phyloP scores from a whole-genome alignment of 2,797 vertebrate genomes.

The Prunella strophiata region DNA sequence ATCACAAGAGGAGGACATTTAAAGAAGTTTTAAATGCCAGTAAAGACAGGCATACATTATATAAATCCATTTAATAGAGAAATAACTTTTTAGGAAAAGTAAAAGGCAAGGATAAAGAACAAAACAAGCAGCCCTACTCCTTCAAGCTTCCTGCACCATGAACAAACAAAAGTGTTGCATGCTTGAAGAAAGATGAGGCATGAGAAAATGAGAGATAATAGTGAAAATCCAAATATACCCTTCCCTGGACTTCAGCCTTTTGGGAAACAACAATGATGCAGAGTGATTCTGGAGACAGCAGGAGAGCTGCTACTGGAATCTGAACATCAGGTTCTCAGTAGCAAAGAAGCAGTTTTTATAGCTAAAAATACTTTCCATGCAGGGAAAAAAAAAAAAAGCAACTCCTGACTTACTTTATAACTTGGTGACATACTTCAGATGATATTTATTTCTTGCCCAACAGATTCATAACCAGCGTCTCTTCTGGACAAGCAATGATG shows the following conservation, averaged over 20 bases:
- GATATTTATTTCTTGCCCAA: background rate
- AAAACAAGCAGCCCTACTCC: background rate
- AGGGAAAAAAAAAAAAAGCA: background rate
- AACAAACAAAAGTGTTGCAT: background rate
- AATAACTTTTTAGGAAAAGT: background rate
- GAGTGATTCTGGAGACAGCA: background rate
- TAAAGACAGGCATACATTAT: background rate
- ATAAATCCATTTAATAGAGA: background rate
- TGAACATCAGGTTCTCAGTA: background rate
- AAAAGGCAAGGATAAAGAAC: background rate
- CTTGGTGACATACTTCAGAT: background rate
- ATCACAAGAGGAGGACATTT: background rate
- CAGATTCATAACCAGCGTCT: background rate
- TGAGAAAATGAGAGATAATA: background rate
- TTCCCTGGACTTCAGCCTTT: background rate
- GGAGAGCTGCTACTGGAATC: background rate
- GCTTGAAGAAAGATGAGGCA: background rate
- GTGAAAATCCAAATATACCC: background rate
- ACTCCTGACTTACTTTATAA: background rate
- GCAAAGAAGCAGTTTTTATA: background rate
- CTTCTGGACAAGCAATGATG: background rate
- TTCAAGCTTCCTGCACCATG: background rate
- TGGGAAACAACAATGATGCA: background rate
- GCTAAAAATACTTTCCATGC: background rate
- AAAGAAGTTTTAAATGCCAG: background rate